Base-by-base conservation (phyloP, 2,797 vertebrate genomes). In the Neomorphus geoffroyi region DNA sequence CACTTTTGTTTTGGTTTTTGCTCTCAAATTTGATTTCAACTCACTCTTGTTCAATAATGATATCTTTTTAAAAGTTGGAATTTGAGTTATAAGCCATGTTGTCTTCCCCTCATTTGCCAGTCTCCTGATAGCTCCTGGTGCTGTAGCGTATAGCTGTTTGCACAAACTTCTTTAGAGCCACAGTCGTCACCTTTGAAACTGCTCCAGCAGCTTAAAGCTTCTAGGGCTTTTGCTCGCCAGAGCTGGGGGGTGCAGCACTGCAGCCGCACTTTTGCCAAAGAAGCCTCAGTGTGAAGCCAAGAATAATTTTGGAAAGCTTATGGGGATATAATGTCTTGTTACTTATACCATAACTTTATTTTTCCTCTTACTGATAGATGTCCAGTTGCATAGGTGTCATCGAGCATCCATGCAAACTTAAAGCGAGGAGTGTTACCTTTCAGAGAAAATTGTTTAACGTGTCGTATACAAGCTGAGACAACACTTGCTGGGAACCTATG, bases 391-490 rank as follows among this genome's bases (percentile, higher is more conserved):
- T 92, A 62, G 50, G 54, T 82, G 79, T 93, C 33, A 1, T 51
- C 58, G 51, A 53, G 53, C 41, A 60, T 77, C 57, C 72, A 4
- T 50, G 13, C 39, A 48, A 26, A 51, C 45, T n/a, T 92, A 39
- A 62, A 48, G 62, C 1, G 2, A 18, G 4, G 69, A 75, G 41
- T 90, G 61, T 39, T 66, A 77, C 50, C 62, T 65, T 83, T 22
- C 30, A 67, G 65, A 93, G 91, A 86, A 90, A 61, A 88, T 73
- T 58, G 80, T 88, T 96, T 89, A 91, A 89, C 92, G 86, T 93
- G 58, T 94, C 87, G 84, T 96, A 85, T 80, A 93, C 94, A 94
- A 96, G 80, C 92, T 88, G 84, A 93, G 92, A 84, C 95, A 53
- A 80, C 67, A 93, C 58, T 94, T 95, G 87, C 92, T 80, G 90